phyloP scores from a whole-genome alignment of 92 coral and sea anemone genomes.

The Actinernus sp. region DNA sequence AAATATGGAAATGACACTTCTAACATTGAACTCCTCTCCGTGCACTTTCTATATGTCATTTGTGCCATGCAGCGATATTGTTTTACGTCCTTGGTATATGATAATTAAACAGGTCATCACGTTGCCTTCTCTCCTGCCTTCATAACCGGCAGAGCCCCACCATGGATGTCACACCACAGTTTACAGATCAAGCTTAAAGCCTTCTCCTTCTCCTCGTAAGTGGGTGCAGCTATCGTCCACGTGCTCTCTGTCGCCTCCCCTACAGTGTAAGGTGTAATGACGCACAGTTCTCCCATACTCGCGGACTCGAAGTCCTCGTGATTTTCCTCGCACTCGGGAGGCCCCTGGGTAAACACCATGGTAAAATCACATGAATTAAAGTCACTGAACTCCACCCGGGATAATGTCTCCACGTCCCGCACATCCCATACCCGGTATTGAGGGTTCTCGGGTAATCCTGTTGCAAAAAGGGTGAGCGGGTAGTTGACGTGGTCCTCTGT shows the following conservation, averaged over 20 bases:
- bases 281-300: constrained; percentile 87
- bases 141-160: constrained; percentile 91
- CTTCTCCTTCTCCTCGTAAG: constrained; percentile 97
- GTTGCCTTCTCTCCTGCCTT: constrained; percentile 35
- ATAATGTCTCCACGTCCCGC: constrained; percentile 83
- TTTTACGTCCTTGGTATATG: not conserved
- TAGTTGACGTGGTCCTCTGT: constrained; percentile 94
- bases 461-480: constrained; percentile 95
- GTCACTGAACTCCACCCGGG: constrained; percentile 96
- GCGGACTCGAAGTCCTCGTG: constrained; percentile 86
- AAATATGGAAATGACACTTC: no score
- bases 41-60: no score
- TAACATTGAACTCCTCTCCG: no score
- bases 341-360: constrained; percentile 73
- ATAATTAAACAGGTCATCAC: not conserved
- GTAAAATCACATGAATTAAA: constrained; percentile 92
- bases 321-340: constrained; percentile 46
- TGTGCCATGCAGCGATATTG: not conserved
- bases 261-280: constrained; percentile 64
- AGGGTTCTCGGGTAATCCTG: constrained; percentile 94
- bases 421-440: constrained; percentile 87
- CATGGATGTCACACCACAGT: constrained; percentile 88
- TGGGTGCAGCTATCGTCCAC: constrained; percentile 93
- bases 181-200: constrained; percentile 87
- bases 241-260: constrained; percentile 54